These are phyloP conservation scores for Phaenicophaeus curvirostris DNA, from an alignment of 2,797 vertebrate genomes.

Conservation along the genomic window DNA sequence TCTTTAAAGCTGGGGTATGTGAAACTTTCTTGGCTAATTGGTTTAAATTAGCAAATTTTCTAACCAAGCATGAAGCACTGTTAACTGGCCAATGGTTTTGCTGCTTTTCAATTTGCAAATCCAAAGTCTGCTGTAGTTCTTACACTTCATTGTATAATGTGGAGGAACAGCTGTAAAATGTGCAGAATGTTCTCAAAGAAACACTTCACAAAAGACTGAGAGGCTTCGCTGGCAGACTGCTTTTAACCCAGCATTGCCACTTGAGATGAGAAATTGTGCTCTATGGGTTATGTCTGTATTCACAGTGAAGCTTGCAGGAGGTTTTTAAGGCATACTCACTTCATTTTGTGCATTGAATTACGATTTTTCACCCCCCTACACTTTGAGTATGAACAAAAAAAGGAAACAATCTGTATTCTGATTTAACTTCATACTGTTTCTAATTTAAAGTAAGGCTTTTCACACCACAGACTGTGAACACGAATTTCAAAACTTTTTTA, in stretches of 20 bases:
- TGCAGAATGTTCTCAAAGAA: slow-evolving; percentile 71
- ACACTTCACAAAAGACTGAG: slow-evolving; percentile 43
- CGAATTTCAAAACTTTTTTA: neutral
- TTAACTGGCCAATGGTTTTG: slow-evolving; percentile 60
- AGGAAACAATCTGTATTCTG: neutral
- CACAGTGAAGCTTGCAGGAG: slow-evolving; percentile 26
- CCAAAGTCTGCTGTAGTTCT: slow-evolving; percentile 60
- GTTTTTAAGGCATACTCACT: neutral
- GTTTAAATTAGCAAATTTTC: slow-evolving; percentile 70
- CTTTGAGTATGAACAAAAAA: neutral
- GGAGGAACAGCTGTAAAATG: slow-evolving; percentile 72
- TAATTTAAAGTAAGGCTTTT: slow-evolving; percentile 21
- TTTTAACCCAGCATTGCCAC: slow-evolving; percentile 53
- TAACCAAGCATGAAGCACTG: slow-evolving; percentile 63
- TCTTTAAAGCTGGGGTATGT: slow-evolving; percentile 24
- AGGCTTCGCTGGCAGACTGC: slow-evolving; percentile 48
- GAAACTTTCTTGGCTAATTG: slow-evolving; percentile 63
- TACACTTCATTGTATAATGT: slow-evolving; percentile 67
- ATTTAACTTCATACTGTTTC: neutral
- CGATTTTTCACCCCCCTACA: neutral
- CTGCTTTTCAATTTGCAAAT: slow-evolving; percentile 69
- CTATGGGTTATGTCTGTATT: slow-evolving; percentile 23
- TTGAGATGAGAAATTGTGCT: slow-evolving; percentile 48
- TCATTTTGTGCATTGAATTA: slow-evolving; percentile 12
- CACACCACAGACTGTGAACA: neutral